Base-by-base conservation (phyloP, 2,888 invertebrate genomes). In the Chrysolina oricalcia region DNA sequence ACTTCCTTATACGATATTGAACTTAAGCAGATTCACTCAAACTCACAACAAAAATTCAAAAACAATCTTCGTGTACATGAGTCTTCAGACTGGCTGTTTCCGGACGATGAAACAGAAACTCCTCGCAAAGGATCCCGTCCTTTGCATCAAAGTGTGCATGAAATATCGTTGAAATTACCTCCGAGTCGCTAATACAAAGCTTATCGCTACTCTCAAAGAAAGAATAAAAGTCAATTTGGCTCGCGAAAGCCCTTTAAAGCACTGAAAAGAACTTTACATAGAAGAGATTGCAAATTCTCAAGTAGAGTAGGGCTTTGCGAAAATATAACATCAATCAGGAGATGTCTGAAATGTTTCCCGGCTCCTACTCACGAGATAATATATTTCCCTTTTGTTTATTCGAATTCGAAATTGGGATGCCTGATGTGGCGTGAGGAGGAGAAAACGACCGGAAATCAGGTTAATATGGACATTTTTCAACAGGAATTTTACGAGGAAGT, bases 311-410 rank as follows among this genome's bases (percentile, higher is more conserved):
- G 43, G 70, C 46, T 70, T 70, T 63, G 46, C 40, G 27, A 63
- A 70, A 70, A 70, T 70, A 70, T 70, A 63, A 70, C 70, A 70
- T 70, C 63, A 63, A 70, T 70, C 70, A 63, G 70, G 63, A 48
- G 17, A 27, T 63, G 59, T 59, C 35, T 59, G 35, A 64, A 70
- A 56, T 56, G 23, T 64, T 70, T 17, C 19, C 46, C 63, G 35
- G 62, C 23, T 41, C 19, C 41, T 11, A 15, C 23, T 21, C 48
- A 11, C 48, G 63, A 27, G 46, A 63, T 70, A 63, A 70, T 70
- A 50, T 48, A 27, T 63, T 70, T 48, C 46, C 65, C 41, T 69
- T 71, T 71, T 64, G 43, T 62, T 46, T 65, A 53, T 48, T 71
- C 40, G 17, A 41, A 69, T 35, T 59, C 41, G 23, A 41, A 41